phyloP scores from a whole-genome alignment of 2,888 invertebrate genomes.

The Aspidiotus rigidus region DNA sequence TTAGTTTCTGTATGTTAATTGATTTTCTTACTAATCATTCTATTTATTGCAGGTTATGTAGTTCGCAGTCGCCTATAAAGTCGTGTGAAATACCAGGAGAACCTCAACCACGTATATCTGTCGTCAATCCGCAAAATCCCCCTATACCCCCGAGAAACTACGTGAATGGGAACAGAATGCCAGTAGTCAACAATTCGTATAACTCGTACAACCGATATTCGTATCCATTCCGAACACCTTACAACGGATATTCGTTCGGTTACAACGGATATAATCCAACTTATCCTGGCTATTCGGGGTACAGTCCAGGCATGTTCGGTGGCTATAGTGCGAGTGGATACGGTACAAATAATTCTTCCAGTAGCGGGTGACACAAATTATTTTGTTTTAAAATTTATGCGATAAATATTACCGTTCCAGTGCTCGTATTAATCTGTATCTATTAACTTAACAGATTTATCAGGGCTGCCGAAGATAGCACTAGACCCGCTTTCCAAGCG shows the following conservation, averaged over 20 bases:
- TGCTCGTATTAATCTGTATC: not conserved
- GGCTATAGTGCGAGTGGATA: slow-evolving; percentile 21
- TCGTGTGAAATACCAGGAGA: slow-evolving; percentile 1
- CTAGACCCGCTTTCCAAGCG: slow-evolving; percentile 85
- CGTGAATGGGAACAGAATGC: not conserved
- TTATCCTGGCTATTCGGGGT: slow-evolving; percentile 12
- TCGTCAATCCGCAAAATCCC: not conserved
- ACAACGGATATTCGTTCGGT: slow-evolving; percentile 4
- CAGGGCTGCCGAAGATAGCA: slow-evolving; percentile 81
- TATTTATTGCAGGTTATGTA: slow-evolving; percentile 7
- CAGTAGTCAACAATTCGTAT: not conserved
- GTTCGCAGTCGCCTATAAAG: slow-evolving; percentile 3
- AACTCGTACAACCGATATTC: slow-evolving; percentile 17
- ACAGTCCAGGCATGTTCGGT: slow-evolving; percentile 1
- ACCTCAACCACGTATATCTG: slow-evolving; percentile 7
- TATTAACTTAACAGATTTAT: slow-evolving; percentile 53
- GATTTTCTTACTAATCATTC: too few species aligned
- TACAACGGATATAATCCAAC: slow-evolving; percentile 11
- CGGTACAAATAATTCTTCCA: not conserved
- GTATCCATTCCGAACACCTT: slow-evolving; percentile 9
- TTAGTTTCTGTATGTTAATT: too few species aligned
- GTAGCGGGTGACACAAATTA: not conserved
- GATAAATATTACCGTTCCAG: not conserved
- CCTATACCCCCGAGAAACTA: slow-evolving; percentile 24
- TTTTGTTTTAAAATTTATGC: not conserved